phyloP scores from a whole-genome alignment of 2,113 vertebrate species.

The Gorsachius goisagi region DNA sequence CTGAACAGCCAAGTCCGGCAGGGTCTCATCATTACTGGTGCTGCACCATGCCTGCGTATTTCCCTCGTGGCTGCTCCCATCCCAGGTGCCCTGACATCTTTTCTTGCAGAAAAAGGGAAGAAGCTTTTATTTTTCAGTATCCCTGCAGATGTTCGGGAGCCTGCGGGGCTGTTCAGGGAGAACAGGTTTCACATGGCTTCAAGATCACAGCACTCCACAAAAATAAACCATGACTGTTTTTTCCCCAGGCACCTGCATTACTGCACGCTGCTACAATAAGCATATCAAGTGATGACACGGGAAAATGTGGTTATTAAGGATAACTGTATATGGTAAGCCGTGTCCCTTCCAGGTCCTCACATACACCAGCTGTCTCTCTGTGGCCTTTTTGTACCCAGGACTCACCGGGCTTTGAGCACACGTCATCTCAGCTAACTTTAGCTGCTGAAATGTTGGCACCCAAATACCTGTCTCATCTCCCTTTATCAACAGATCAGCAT shows the following conservation, averaged over 20 bases:
- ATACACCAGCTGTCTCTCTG: rapidly evolving
- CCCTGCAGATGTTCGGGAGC: background rate
- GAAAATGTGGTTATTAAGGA: background rate
- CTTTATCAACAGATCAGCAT: background rate
- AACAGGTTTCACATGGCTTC: background rate
- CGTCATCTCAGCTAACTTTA: background rate
- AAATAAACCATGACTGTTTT: background rate
- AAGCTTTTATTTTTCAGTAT: background rate
- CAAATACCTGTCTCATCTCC: background rate
- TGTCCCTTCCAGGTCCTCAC: background rate
- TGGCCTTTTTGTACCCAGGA: background rate
- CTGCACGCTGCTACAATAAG: background rate
- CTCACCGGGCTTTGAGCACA: background rate
- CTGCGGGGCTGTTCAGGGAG: background rate
- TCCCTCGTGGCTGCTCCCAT: background rate
- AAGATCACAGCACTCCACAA: background rate
- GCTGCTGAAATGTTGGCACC: background rate
- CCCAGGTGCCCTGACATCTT: rapidly evolving
- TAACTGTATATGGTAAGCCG: background rate
- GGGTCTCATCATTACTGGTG: background rate
- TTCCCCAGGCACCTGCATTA: background rate
- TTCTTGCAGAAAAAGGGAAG: background rate
- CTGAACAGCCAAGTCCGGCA: rapidly evolving
- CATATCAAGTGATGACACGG: background rate
- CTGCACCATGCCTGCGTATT: background rate